These are phyloP conservation scores for Riparia riparia DNA, from an alignment of 2,113 vertebrate genomes.

Conservation along the genomic window DNA sequence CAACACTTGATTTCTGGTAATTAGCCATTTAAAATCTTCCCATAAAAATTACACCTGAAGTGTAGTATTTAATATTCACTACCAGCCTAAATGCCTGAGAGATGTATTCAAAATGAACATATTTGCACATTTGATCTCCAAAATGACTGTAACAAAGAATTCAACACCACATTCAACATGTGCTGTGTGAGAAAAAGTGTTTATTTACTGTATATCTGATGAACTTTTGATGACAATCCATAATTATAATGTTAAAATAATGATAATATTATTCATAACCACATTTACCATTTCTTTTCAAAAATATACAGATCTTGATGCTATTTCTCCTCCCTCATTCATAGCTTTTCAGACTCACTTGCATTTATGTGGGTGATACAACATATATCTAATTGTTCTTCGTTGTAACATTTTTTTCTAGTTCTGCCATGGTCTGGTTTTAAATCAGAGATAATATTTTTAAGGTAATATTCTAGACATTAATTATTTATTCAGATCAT, in stretches of 20 bases:
- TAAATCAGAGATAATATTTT: neutral
- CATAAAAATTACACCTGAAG: neutral
- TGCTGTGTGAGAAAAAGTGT: neutral
- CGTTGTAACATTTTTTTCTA: neutral
- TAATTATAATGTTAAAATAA: neutral
- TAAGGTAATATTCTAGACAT: neutral
- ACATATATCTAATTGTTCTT: neutral
- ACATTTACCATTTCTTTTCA: neutral
- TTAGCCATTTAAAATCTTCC: neutral
- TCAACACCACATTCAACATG: neutral
- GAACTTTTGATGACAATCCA: neutral
- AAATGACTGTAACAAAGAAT: neutral
- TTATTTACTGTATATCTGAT: neutral
- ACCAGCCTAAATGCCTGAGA: neutral
- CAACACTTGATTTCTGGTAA: neutral
- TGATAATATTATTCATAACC: neutral
- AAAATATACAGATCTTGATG: neutral
- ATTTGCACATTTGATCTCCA: neutral
- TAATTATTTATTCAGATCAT: neutral
- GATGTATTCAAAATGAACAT: neutral
- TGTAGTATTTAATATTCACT: neutral
- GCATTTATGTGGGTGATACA: neutral
- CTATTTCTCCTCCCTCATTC: neutral
- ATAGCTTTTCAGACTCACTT: neutral
- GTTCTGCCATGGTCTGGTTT: neutral